Conservation (phyloP, 2,888 invertebrate species). For the Oxystoma pomonae region DNA sequence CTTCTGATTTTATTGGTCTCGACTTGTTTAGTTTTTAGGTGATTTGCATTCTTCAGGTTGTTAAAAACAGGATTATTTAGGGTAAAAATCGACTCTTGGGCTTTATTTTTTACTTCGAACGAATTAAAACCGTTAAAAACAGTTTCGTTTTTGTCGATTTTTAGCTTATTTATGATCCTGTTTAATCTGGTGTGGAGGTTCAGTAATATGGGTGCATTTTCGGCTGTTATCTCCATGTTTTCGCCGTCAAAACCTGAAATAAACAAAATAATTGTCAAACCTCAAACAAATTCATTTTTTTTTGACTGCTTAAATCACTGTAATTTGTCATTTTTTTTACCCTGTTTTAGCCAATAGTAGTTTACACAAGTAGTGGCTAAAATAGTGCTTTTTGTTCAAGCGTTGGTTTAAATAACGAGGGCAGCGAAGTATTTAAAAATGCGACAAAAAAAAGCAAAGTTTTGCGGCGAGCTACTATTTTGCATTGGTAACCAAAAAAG, state of each 20-base stretch:
- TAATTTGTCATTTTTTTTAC: too few relatives aligned
- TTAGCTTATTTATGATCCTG: slow-evolving; percentile 46
- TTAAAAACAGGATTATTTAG: slow-evolving; percentile 69
- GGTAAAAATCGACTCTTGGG: slow-evolving; percentile 64
- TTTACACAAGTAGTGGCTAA: too few relatives aligned
- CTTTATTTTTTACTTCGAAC: slow-evolving; percentile 65
- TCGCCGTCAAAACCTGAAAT: slow-evolving; percentile 50
- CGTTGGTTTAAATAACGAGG: too few relatives aligned
- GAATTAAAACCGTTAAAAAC: slow-evolving; percentile 57
- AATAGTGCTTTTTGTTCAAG: too few relatives aligned
- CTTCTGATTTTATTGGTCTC: slow-evolving; percentile 71
- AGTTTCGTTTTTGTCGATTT: slow-evolving; percentile 64
- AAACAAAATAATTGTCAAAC: too few relatives aligned
- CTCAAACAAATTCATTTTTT: too few relatives aligned
- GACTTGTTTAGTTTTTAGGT: slow-evolving; percentile 60
- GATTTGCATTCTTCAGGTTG: slow-evolving; percentile 63
- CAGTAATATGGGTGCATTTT: slow-evolving; percentile 43
- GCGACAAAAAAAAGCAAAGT: too few relatives aligned
- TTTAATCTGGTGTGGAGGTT: slow-evolving; percentile 44
- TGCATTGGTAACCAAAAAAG: too few relatives aligned
- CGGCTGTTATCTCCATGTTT: slow-evolving; percentile 51
- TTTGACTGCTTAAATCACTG: too few relatives aligned
- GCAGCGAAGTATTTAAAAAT: too few relatives aligned
- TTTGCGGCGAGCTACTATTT: too few relatives aligned
- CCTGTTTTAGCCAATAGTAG: too few relatives aligned